phyloP scores from a whole-genome alignment of 2,888 invertebrate genomes.

The Nymphalis urticae region DNA sequence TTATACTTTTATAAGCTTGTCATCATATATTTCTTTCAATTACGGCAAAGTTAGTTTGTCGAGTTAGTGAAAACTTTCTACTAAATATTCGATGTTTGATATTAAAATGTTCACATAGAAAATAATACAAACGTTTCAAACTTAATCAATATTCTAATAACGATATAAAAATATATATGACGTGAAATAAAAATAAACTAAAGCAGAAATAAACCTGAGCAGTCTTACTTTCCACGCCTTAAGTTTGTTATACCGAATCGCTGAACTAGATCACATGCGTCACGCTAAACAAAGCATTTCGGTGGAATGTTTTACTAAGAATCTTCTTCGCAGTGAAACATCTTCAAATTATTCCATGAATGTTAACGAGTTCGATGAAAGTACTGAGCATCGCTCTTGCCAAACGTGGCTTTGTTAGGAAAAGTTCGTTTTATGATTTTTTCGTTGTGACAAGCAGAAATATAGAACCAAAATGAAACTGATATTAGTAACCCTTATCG shows the following conservation, averaged over 20 bases:
- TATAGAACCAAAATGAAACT: too few species aligned
- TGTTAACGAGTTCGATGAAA: constrained; percentile 16
- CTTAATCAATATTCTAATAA: background rate
- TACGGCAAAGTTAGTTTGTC: too few species aligned
- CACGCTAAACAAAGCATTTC: constrained; percentile 19
- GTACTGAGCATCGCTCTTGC: background rate
- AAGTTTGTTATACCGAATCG: constrained; percentile 1
- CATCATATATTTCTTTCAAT: too few species aligned
- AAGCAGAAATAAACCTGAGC: background rate
- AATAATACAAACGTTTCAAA: background rate
- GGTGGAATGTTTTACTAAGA: constrained; percentile 13
- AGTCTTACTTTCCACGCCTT: constrained; percentile 1
- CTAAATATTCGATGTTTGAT: too few species aligned
- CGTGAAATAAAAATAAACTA: background rate
- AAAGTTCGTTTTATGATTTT: background rate
- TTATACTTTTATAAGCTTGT: too few species aligned
- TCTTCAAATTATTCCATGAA: constrained; percentile 21
- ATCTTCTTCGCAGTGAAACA: constrained; percentile 21
- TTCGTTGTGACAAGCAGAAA: background rate
- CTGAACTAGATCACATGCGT: constrained; percentile 27
- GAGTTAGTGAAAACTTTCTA: too few species aligned
- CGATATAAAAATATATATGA: background rate
- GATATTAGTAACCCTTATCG: too few species aligned
- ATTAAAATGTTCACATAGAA: background rate
- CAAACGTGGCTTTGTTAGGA: background rate